Base-by-base conservation (phyloP, 1,140 invertebrate species). In the Ostrea edulis region DNA sequence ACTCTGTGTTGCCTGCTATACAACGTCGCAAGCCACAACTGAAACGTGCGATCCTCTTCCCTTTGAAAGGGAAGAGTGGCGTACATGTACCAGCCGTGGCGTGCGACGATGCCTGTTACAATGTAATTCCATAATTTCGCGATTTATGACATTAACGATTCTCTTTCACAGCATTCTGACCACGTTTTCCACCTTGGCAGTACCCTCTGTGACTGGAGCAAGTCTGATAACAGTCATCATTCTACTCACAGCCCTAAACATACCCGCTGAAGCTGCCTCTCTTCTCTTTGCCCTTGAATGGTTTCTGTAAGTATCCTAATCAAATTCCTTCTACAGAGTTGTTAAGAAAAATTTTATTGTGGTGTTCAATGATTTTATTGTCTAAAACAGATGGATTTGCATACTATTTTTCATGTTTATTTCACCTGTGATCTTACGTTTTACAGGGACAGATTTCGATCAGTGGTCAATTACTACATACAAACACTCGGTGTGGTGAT, bases 281-380 rank as follows among this genome's bases (percentile, higher is more conserved):
- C 94, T 98, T 4, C 95, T 98, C 7, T 98, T 98, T 94, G 97
- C 97, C 84, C 96, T 98, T 54, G 98, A 98, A 93, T 98, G 97
- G 97, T 97, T 98, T 93, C 97, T 98, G 97, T 98, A 95, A 97
- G 97, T 97, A 87, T 54, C 20, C 12, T 81, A 2, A 14, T 29
- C 29, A 1, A 25, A 35, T 71, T n/a, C 58, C 22, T 65, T 65
- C n/a, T 44, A 44, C 35, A 44, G 35, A 44, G 1, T 44, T 44
- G 35, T 44, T 44, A 2, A 44, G 35, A 44, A 44, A 44, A 1
- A 2, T 44, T 44, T 1, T 44, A 44, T 44, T 44, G 35, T 44
- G 35, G 35, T 44, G 35, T 44, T 44, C 5, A 44, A 44, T 44
- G 35, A 44, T 44, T 44, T 44, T 44, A 44, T 44, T 44, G n/a